These are phyloP conservation scores for Drymodes brunneopygia DNA, from an alignment of 2,113 vertebrate species.

Conservation along the genomic window DNA sequence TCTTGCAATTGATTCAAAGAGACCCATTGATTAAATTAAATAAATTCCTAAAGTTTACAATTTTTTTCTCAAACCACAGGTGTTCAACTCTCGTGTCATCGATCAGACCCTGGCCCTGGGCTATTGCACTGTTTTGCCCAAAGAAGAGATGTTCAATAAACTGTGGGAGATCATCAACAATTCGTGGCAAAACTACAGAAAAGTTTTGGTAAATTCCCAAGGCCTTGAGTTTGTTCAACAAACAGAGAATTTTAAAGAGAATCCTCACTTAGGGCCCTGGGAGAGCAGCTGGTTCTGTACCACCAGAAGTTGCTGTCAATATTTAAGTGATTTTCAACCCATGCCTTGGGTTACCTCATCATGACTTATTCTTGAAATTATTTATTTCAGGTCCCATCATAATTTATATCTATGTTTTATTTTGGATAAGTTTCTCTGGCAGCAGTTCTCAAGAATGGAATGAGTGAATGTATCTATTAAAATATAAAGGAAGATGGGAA, in stretches of 20 bases:
- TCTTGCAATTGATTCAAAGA: neutral
- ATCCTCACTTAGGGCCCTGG: neutral
- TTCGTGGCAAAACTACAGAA: conserved; percentile 92
- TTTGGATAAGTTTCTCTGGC: neutral
- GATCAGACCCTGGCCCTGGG: conserved; percentile 87
- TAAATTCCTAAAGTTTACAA: neutral
- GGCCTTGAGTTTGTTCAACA: neutral
- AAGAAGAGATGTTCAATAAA: conserved; percentile 79
- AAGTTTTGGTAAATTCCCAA: conserved; percentile 80
- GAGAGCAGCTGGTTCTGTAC: neutral
- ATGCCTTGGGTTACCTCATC: neutral
- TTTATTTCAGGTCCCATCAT: neutral
- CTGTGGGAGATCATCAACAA: conserved; percentile 92
- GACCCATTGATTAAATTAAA: neutral
- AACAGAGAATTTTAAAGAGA: neutral
- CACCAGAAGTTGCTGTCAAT: neutral
- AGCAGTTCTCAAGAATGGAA: neutral
- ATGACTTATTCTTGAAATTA: neutral
- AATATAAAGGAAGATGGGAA: neutral
- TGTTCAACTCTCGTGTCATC: conserved; percentile 87
- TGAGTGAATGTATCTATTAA: neutral
- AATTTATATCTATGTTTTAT: neutral
- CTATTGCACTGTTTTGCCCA: conserved; percentile 85
- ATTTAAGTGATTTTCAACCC: neutral
- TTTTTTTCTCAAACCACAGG: conserved; percentile 56